Conservation (phyloP, 2,113 vertebrate genomes). For the Crotalus helleri region DNA sequence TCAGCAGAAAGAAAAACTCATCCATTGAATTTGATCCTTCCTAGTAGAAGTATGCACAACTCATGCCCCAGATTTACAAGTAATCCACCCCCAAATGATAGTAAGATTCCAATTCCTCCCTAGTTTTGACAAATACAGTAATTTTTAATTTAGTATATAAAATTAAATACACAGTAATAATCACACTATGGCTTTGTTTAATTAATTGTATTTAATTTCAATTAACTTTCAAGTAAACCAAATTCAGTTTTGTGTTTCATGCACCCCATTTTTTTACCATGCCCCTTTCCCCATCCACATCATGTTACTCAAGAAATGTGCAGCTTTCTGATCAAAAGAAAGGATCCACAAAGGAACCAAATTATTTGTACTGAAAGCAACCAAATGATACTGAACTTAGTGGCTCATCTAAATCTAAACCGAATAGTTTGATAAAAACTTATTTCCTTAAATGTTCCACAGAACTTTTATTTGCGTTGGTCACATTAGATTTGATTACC, state of each 20-base stretch:
- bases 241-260: neutral
- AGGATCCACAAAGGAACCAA: neutral
- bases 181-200: neutral
- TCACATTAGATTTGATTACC: neutral
- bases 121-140: neutral
- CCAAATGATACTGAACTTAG: neutral
- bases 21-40: neutral
- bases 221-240: neutral
- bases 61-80: neutral
- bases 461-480: neutral
- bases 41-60: neutral
- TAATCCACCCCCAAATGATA: neutral
- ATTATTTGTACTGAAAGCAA: neutral
- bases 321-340: neutral
- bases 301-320: neutral
- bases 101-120: neutral
- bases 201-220: neutral
- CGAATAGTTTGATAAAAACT: neutral
- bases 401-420: neutral
- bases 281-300: neutral
- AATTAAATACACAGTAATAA: neutral
- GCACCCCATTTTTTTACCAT: neutral
- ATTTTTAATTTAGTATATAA: neutral
- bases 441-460: neutral
- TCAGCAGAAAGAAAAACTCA: neutral